Evolutionary conservation across 2,113 vertebrate genomes (phyloP).

Genomic region (Aythya baeri): DNA sequence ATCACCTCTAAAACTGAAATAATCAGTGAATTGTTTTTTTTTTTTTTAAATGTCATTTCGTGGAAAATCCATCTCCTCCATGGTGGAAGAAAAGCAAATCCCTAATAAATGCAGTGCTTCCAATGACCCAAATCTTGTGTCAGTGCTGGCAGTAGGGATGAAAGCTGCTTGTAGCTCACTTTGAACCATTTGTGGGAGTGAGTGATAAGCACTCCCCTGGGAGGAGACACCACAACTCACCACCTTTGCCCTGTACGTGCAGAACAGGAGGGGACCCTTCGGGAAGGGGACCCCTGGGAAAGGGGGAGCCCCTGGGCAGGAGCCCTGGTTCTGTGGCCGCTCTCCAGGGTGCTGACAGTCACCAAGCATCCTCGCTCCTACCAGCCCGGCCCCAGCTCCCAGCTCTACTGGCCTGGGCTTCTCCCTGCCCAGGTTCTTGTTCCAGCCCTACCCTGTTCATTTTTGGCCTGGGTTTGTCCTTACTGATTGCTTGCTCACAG

Average conservation of each 20-base stretch:
- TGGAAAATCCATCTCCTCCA: not conserved
- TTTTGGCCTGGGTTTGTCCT: not conserved
- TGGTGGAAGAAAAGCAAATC: rapidly evolving
- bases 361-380: not conserved
- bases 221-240: not conserved
- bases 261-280: not conserved
- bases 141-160: rapidly evolving
- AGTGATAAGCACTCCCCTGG: no score
- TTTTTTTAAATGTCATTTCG: not conserved
- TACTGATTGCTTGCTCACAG: not conserved
- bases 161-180: not conserved
- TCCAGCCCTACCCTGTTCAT: not conserved
- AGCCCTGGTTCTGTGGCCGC: not conserved
- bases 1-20: not conserved
- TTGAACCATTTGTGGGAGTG: rapidly evolving
- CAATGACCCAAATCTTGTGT: rapidly evolving
- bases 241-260: not conserved
- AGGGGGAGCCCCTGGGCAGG: not conserved
- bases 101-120: not conserved
- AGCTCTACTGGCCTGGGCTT: rapidly evolving
- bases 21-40: rapidly evolving
- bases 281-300: not conserved
- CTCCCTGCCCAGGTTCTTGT: not conserved
- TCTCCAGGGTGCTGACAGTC: conserved; percentile 30
- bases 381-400: not conserved